Evolutionary conservation across 2,888 invertebrate genomes (phyloP).

Genomic region (Junonia oenone): DNA sequence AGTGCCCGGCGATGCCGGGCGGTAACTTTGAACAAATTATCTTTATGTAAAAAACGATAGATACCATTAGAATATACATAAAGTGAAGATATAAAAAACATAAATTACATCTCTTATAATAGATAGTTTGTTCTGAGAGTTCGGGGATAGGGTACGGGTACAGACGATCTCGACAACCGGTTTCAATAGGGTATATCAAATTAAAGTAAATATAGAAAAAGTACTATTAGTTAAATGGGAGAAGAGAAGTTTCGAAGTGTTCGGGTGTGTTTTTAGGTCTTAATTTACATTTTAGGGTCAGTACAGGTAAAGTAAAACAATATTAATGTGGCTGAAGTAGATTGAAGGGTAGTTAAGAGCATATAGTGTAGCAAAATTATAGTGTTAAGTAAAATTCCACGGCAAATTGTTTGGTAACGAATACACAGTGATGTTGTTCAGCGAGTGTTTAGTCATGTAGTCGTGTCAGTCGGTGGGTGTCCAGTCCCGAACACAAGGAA

Average conservation of each 20-base stretch:
- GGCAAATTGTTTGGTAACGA: background rate
- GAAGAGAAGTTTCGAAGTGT: conserved; percentile 5
- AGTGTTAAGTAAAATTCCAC: background rate
- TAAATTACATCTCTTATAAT: conserved; percentile 19
- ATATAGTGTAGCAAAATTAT: background rate
- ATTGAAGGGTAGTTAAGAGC: background rate
- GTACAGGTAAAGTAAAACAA: background rate
- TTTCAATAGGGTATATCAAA: conserved; percentile 42
- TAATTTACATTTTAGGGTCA: background rate
- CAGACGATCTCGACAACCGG: conserved; percentile 66
- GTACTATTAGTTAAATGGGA: conserved; percentile 3
- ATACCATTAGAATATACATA: conserved; percentile 37
- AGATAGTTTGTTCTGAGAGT: conserved; percentile 78
- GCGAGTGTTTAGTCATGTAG: background rate
- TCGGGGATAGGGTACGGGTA: conserved; percentile 32
- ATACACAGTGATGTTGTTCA: too few relatives aligned
- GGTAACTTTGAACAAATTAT: conserved; percentile 77
- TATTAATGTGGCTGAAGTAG: background rate
- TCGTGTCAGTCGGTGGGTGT: background rate
- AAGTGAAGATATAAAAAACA: conserved; percentile 21
- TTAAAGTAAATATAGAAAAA: background rate
- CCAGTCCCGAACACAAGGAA: conserved; percentile 16
- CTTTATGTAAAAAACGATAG: conserved; percentile 48
- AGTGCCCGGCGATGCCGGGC: conserved; percentile 52
- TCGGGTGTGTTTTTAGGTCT: background rate